Base-by-base conservation (phyloP, 2,888 invertebrate species). In the Muscina levida region DNA sequence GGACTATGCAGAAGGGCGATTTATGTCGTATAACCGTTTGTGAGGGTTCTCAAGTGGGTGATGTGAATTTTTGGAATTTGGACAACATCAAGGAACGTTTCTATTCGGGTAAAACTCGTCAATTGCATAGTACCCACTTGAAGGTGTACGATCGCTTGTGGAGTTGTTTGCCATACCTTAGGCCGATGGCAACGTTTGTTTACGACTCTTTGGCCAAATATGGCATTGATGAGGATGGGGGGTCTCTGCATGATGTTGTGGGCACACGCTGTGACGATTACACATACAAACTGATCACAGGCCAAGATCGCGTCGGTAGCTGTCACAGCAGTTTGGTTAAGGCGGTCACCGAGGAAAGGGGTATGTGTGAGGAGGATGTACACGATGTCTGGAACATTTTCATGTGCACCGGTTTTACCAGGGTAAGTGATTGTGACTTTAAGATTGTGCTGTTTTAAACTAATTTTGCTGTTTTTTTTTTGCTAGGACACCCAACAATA, bases 361-460 rank as follows among this genome's bases (percentile, higher is more conserved):
- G 90, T 10, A 84, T 92, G 71, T 84, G 82, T 2, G 92, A 92
- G 79, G 87, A 88, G 22, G 91, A 91, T 85, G 91, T 92, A 0
- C 92, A 92, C 82, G 92, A 92, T 85, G 92, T 92, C 1, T 91
- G 91, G 90, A 92, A 92, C 83, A 91, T 92, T 56, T 92, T 92
- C 65, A 92, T 92, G 91, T 91, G 91, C 73, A 92, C 92, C 0
- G 91, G 91, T 1, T 89, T 91, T 72, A 91, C 91, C 2, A 87
- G 82, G 85, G 90, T 88, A 73, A 72, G 83, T 71, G 19, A 13
- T 31, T 31, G 3, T 31, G 31, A 3, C 31, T 31, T 31, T 8
- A 31, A 31, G 4, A 31, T n/a, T 17, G n/a, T 22, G 24, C 57
- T 57, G 11, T 15, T n/a, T 37, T n/a, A 65, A 13, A 13, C 15